A percentile compares a stretch with the other conserved stretches of the same genome.
phyloP scores from a whole-genome alignment of 2,888 invertebrate species.

The Pycnomerus fuliginosus region DNA sequence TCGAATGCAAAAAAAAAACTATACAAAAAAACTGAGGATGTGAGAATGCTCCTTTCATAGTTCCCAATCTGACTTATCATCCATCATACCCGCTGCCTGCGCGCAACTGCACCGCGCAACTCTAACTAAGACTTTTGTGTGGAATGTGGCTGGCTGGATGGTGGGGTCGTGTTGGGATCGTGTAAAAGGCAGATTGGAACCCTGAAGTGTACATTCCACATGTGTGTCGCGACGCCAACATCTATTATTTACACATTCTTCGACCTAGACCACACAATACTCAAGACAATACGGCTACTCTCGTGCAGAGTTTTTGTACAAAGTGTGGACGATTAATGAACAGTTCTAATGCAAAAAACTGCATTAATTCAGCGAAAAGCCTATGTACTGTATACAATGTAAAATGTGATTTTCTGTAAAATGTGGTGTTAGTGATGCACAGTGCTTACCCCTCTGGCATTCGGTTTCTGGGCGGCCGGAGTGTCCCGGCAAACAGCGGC shows the following conservation, averaged over 20 bases:
- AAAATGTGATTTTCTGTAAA: constrained; percentile 9
- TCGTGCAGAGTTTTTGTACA: constrained; percentile 48
- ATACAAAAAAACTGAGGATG: constrained; percentile 52
- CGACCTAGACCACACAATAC: constrained; percentile 15
- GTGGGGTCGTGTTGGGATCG: constrained; percentile 34
- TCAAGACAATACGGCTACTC: constrained; percentile 27
- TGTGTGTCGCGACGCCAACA: constrained; percentile 49
- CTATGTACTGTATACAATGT: constrained; percentile 46
- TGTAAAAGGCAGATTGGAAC: constrained; percentile 61
- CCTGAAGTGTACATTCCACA: constrained; percentile 66
- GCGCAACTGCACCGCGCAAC: constrained; percentile 32
- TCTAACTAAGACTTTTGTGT: constrained; percentile 33
- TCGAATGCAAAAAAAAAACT: constrained; percentile 26
- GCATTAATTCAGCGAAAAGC: constrained; percentile 41
- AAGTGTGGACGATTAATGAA: constrained; percentile 32
- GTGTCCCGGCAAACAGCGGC: constrained; percentile 75
- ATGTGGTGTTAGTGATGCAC: constrained; percentile 26
- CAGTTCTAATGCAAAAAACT: constrained; percentile 36
- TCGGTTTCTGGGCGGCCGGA: constrained; percentile 71
- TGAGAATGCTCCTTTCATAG: constrained; percentile 77
- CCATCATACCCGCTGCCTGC: constrained; percentile 44
- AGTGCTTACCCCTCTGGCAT: constrained; percentile 64
- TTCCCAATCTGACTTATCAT: constrained; percentile 69
- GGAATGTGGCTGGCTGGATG: constrained; percentile 45
- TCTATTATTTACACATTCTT: constrained; percentile 43